A percentile compares a stretch with the other conserved stretches of the same genome.
phyloP scores from a whole-genome alignment of 1,140 invertebrate species.

The Aphis gossypii region DNA sequence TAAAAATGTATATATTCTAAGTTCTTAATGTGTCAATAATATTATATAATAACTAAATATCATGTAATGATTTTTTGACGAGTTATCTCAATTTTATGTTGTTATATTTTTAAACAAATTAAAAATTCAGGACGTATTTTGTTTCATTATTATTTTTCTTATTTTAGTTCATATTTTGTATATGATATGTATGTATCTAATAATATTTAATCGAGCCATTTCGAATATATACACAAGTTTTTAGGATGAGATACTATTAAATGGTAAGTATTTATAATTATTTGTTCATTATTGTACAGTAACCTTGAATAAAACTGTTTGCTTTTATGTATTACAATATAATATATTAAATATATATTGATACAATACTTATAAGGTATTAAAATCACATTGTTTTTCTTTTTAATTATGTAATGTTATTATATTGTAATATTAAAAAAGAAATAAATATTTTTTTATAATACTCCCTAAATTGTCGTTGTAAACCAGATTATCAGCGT shows the following conservation, averaged over 20 bases:
- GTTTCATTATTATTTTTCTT: neutral
- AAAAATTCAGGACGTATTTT: neutral
- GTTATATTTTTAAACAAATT: neutral
- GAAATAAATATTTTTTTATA: neutral
- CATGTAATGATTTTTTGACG: conserved; percentile 2
- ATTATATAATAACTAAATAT: conserved; percentile 22
- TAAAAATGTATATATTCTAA: neutral
- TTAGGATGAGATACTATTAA: neutral
- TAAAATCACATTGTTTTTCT: neutral
- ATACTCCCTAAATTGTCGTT: neutral
- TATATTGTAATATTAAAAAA: neutral
- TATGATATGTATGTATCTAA: neutral
- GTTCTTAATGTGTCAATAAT: neutral
- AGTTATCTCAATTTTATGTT: neutral
- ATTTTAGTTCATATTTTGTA: neutral
- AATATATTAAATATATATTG: no score
- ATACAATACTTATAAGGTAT: no score
- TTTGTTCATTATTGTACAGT: neutral
- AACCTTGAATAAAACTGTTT: neutral
- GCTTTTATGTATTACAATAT: neutral
- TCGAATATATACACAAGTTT: neutral
- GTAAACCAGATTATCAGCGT: neutral
- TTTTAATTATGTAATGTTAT: neutral
- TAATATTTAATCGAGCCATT: neutral
- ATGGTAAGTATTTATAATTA: neutral